Evolutionary conservation across 2,797 vertebrate genomes (phyloP).

Genomic region (Gallirallus australis): DNA sequence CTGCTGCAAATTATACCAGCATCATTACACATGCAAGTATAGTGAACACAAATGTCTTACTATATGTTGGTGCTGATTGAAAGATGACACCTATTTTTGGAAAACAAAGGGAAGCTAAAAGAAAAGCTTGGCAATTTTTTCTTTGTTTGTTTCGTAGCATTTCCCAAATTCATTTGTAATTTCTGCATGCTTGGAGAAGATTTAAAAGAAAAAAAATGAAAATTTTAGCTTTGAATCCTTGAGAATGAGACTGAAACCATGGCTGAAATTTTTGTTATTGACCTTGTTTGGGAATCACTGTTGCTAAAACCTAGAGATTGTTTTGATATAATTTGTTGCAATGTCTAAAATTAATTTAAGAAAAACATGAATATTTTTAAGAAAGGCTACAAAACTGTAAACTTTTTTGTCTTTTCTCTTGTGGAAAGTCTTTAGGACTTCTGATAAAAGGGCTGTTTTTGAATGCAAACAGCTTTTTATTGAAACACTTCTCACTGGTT

Average conservation of each 20-base stretch:
- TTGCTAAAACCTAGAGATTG: neutral
- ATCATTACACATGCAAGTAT: conserved; percentile 50
- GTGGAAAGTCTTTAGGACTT: neutral
- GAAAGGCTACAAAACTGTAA: neutral
- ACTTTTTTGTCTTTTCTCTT: neutral
- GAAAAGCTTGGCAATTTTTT: neutral
- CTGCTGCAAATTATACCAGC: conserved; percentile 53
- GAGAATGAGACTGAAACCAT: neutral
- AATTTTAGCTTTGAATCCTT: neutral
- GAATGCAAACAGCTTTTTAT: conserved; percentile 1
- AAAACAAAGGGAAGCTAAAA: conserved; percentile 41
- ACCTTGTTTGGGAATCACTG: neutral
- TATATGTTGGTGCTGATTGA: conserved; percentile 28
- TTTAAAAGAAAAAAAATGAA: neutral
- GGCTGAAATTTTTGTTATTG: neutral
- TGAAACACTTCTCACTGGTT: neutral
- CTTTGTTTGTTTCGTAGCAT: neutral
- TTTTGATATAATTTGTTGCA: neutral
- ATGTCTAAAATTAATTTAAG: neutral
- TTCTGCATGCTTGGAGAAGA: neutral
- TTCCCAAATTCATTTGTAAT: neutral
- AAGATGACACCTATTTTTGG: conserved; percentile 33
- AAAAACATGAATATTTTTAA: neutral
- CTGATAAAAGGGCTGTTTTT: neutral
- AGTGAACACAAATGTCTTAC: conserved; percentile 34